Base-by-base conservation (phyloP, 2,113 vertebrate species). In the Mugil cephalus region DNA sequence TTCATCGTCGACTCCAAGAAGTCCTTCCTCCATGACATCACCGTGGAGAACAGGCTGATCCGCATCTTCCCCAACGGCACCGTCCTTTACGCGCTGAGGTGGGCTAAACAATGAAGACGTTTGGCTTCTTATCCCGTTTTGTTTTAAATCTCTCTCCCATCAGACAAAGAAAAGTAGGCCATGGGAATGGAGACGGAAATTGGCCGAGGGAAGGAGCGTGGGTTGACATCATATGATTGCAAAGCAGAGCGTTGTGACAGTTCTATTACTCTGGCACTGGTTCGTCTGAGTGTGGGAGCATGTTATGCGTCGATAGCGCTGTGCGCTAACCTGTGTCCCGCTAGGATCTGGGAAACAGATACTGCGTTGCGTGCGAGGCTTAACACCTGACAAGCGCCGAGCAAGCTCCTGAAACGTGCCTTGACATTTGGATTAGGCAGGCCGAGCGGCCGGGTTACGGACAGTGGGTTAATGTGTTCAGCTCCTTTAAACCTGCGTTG, bases 1-100 rank as follows among this genome's bases (percentile, higher is more conserved):
- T 97, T 97, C 55, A 97, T 97, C 67, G 96, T 96, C 18, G 96
- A 97, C 88, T 97, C 96, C 64, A 97, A 97, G 86, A 97, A 92
- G 81, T 97, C 95, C 69, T 97, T 97, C 87, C 95, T 97, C 79
- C 96, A 96, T 68, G 96, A 97, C 88, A 95, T 97, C 88, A 96
- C 96, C 10, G 96, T 97, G 78, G 95, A 97, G 83, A 97, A 97
- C 91, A 93, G 95, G 77, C 94, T 97, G 6, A 97, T 97, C 85
- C 94, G 95, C 80, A 97, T 97, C 92, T 97, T 97, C 61, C 96
- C 96, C 59, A 97, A 97, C 1, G 96, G 96, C 82, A 97, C 96
- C 3, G 95, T 97, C 48, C 91, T 97, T 47, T 97, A 97, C 68
- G 96, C 96, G 0, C 87, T 97, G 58, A 94, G 96, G 96, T 96